These are phyloP conservation scores for Drosophila rufa DNA, from an alignment of 1,140 invertebrate species.

Conservation along the genomic window DNA sequence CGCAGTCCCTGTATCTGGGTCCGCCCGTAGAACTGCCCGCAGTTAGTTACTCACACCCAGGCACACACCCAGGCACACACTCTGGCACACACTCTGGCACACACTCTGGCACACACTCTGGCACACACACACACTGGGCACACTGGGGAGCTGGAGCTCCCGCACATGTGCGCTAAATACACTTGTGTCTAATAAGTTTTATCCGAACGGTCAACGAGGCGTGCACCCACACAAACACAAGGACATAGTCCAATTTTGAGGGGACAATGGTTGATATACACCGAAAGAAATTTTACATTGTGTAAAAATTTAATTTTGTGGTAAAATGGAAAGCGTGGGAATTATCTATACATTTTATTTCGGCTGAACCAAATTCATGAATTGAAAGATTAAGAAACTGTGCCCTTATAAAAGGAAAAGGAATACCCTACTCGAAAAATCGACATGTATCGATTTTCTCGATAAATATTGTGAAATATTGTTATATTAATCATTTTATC, in stretches of 20 bases:
- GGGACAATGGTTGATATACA: conserved; percentile 15
- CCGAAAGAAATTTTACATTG: not conserved
- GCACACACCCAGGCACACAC: conserved; percentile 20
- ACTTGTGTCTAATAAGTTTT: conserved; percentile 81
- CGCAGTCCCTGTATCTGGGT: conserved; percentile 24
- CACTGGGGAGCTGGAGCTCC: conserved; percentile 8
- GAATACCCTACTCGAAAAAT: not conserved
- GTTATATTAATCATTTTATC: too few species aligned
- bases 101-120: not conserved
- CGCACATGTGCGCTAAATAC: conserved; percentile 75
- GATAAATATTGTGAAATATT: not conserved
- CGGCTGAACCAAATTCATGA: not conserved
- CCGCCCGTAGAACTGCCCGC: conserved; percentile 41
- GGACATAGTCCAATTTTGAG: conserved; percentile 12
- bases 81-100: not conserved
- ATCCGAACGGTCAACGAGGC: conserved; percentile 73
- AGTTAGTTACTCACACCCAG: conserved; percentile 63
- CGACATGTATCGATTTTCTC: not conserved
- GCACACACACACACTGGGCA: not conserved
- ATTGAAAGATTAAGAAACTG: too few species aligned
- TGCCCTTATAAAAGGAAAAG: too few species aligned
- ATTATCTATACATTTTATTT: not conserved
- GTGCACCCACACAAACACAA: conserved; percentile 46
- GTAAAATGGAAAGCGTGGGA: too few species aligned
- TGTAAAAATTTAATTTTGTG: not conserved